Evolutionary conservation across 2,888 invertebrate species (phyloP).

Genomic region (Leptopilina myrica): DNA sequence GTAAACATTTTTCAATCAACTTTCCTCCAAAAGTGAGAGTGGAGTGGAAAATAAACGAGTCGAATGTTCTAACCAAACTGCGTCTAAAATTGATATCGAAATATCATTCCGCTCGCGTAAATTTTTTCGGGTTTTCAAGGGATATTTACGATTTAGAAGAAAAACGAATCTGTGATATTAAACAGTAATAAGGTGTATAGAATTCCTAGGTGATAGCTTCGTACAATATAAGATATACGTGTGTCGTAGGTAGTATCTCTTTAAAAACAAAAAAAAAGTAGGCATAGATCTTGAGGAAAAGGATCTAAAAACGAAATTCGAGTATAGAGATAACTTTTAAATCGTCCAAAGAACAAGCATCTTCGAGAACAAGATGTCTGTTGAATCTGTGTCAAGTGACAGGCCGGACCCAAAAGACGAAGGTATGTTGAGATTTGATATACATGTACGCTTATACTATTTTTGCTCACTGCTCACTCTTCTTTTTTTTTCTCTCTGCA

Average conservation of each 20-base stretch:
- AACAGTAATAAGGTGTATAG: constrained; percentile 70
- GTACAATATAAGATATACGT: constrained; percentile 62
- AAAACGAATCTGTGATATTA: constrained; percentile 73
- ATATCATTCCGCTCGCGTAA: constrained; percentile 14
- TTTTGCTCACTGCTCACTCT: constrained; percentile 17
- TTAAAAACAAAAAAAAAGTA: constrained; percentile 8
- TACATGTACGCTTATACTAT: constrained; percentile 9
- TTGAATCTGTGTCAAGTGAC: constrained; percentile 71
- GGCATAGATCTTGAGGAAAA: background rate
- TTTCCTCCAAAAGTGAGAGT: constrained; percentile 43
- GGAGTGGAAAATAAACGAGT: constrained; percentile 27
- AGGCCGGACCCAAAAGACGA: constrained; percentile 65
- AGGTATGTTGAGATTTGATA: constrained; percentile 56
- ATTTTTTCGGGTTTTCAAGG: constrained; percentile 14
- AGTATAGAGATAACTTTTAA: background rate
- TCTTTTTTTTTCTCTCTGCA: constrained; percentile 17
- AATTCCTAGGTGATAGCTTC: constrained; percentile 59
- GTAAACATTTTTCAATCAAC: constrained; percentile 54
- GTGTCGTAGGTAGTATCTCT: constrained; percentile 41
- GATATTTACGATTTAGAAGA: constrained; percentile 55
- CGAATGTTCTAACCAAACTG: constrained; percentile 14
- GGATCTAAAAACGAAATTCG: constrained; percentile 23
- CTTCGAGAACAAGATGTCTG: constrained; percentile 63
- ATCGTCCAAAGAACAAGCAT: constrained; percentile 11
- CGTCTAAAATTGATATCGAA: constrained; percentile 10